phyloP scores from a whole-genome alignment of 2,113 vertebrate genomes.

The Lynx canadensis region DNA sequence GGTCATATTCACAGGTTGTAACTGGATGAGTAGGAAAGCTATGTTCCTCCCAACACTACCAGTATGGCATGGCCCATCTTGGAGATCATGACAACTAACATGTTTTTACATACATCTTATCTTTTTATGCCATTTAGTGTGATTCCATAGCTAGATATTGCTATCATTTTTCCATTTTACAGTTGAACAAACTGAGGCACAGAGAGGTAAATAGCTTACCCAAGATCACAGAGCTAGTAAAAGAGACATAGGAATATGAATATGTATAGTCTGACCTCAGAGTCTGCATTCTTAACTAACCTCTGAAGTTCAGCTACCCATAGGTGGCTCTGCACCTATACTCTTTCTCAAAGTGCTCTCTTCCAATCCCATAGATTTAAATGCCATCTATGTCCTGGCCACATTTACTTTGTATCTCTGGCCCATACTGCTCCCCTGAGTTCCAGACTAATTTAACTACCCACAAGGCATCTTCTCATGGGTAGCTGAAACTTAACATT shows the following conservation, averaged over 20 bases:
- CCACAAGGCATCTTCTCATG: neutral
- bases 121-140: neutral
- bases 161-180: neutral
- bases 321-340: neutral
- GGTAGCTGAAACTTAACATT: neutral
- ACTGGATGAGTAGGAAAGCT: neutral
- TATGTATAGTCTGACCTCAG: neutral
- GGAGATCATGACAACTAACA: neutral
- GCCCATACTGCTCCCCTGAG: neutral
- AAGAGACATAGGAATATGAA: neutral
- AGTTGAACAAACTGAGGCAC: neutral
- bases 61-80: neutral
- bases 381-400: neutral
- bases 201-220: neutral
- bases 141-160: neutral
- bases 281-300: neutral
- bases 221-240: neutral
- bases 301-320: neutral
- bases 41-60: neutral
- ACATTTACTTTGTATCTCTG: neutral
- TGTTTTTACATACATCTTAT: neutral
- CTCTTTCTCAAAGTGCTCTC: neutral
- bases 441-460: neutral
- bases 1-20: neutral
- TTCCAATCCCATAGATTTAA: neutral